phyloP scores from a whole-genome alignment of 1,140 invertebrate genomes.

The Heliconius himera region DNA sequence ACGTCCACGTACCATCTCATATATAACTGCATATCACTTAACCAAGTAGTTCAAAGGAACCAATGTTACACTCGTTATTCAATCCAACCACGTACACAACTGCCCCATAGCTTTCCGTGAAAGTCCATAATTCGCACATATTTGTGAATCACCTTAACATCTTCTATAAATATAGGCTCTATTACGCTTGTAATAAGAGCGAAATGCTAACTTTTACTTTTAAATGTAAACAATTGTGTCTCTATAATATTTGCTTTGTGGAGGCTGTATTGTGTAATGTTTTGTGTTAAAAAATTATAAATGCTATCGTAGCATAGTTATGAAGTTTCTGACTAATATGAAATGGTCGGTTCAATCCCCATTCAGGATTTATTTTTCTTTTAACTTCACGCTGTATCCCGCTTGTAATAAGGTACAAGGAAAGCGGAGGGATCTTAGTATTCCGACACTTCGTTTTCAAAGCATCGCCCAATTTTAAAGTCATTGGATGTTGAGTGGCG shows the following conservation, averaged over 20 bases:
- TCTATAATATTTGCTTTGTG: slow-evolving; percentile 24
- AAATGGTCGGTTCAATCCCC: neutral
- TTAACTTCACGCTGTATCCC: too few species aligned
- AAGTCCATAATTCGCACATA: slow-evolving; percentile 57
- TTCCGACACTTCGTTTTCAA: too few species aligned
- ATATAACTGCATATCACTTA: neutral
- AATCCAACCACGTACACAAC: slow-evolving; percentile 17
- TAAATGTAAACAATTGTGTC: slow-evolving; percentile 47
- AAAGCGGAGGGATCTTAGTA: too few species aligned
- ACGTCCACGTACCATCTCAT: too few species aligned
- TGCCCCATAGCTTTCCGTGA: slow-evolving; percentile 51
- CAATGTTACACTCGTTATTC: neutral
- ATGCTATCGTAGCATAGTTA: neutral
- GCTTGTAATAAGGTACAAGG: too few species aligned
- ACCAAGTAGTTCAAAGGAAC: neutral
- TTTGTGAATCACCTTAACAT: slow-evolving; percentile 40
- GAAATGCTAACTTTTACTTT: slow-evolving; percentile 58
- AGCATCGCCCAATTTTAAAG: too few species aligned
- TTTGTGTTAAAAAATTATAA: neutral
- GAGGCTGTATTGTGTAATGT: slow-evolving; percentile 36
- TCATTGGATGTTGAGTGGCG: too few species aligned
- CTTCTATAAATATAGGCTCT: slow-evolving; percentile 34
- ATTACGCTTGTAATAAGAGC: slow-evolving; percentile 40
- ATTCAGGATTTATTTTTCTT: neutral
- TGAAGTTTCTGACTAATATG: too few species aligned